phyloP scores from a whole-genome alignment of 2,888 invertebrate genomes.

The Aelia acuminata region DNA sequence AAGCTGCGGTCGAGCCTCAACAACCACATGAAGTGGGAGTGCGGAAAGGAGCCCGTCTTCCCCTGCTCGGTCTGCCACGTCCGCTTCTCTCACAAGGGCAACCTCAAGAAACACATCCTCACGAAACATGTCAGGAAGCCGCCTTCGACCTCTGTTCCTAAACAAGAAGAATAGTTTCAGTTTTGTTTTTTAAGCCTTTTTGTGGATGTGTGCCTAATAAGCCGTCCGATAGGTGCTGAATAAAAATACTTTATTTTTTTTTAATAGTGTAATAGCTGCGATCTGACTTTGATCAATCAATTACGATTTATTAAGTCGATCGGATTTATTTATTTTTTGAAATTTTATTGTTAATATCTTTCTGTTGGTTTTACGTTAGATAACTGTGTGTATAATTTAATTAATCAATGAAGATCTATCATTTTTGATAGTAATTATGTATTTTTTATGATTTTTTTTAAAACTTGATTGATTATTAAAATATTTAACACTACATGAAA shows the following conservation, averaged over 20 bases:
- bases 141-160: not conserved
- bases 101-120: constrained; percentile 58
- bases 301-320: not conserved
- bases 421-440: no score
- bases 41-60: constrained; percentile 86
- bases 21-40: constrained; percentile 87
- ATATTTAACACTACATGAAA: no score
- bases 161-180: not conserved
- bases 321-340: not conserved
- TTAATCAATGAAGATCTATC: no score
- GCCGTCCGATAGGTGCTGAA: not conserved
- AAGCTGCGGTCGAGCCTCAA: constrained; percentile 86
- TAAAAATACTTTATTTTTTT: not conserved
- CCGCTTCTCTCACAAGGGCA: constrained; percentile 80
- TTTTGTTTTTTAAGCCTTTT: not conserved
- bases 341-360: not conserved
- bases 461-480: no score
- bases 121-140: constrained; percentile 48
- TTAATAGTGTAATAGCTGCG: not conserved
- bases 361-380: not conserved
- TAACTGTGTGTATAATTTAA: no score
- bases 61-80: constrained; percentile 85
- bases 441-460: no score
- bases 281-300: not conserved
- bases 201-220: not conserved